Base-by-base conservation (phyloP, 2,797 vertebrate species). In the Ptychadena robeensis region DNA sequence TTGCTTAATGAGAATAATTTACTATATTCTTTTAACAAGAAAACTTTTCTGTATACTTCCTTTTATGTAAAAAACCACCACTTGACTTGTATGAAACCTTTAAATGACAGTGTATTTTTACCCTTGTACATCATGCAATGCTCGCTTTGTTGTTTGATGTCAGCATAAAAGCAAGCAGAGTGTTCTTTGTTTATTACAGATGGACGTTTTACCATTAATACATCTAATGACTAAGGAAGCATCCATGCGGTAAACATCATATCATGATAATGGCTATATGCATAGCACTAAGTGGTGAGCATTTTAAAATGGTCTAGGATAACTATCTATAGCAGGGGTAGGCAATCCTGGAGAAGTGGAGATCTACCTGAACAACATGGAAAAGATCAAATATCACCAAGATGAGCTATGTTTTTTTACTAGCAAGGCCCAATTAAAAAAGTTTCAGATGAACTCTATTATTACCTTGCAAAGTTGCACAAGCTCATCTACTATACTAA, bases 61-160 rank as follows among this genome's bases (percentile, higher is more conserved):
- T 78, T 67, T 76, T 73, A 40, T 65, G 63, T 77, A 14, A 77
- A 77, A 37, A 81, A 28, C 27, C 37, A 57, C 1, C 64, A 78
- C 84, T 85, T 85, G 79, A 85, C 79, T 77, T 85, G 44, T 75
- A 74, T 28, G 14, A 59, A 76, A 80, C 78, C 82, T 48, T 80
- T 70, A 75, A 61, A 61, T 65, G 48, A 32, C 34, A 44, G 31
- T 8, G 53, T 67, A 75, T 73, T 69, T 73, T 80, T 85, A 75
- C 77, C 40, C 71, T 75, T 35, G 71, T 63, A 71, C 76, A 80
- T 76, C 28, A 30, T 85, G 30, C 65, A 53, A 53, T 64, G 31
- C 75, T 48, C 22, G n/a, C 61, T 73, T 22, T 18, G 31, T 44
- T 72, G 76, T 85, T 80, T 85, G 82, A 80, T 85, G 77, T 85